phyloP scores from a whole-genome alignment of 1,140 invertebrate genomes.

The Euwallacea fornicatus region DNA sequence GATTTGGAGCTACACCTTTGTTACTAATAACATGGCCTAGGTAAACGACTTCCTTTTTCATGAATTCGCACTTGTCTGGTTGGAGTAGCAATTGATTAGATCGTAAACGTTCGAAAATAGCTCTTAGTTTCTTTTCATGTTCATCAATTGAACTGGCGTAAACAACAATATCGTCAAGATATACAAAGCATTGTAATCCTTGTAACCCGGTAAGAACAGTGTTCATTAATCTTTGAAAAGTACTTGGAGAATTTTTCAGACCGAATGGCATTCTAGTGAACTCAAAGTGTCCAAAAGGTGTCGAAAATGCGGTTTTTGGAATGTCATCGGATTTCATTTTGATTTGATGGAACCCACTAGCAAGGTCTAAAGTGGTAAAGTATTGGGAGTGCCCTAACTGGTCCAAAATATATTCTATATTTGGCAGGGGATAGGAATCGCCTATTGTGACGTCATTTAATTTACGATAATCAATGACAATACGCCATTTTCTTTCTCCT shows the following conservation, averaged over 20 bases:
- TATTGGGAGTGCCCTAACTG: too few relatives aligned
- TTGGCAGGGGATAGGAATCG: too few relatives aligned
- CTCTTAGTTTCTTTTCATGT: conserved; percentile 10
- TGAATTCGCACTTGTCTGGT: background rate
- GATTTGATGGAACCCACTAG: too few relatives aligned
- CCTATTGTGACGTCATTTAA: too few relatives aligned
- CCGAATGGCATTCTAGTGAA: too few relatives aligned
- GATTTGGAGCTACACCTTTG: conserved; percentile 54
- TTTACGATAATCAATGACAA: too few relatives aligned
- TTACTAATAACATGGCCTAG: conserved; percentile 47
- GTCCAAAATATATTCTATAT: too few relatives aligned
- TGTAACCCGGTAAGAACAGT: conserved; percentile 48
- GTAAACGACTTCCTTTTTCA: conserved; percentile 41
- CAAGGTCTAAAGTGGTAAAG: too few relatives aligned
- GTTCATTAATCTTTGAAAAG: conserved; percentile 50
- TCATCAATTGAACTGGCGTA: conserved; percentile 49
- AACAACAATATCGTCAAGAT: conserved; percentile 45
- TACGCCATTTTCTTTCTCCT: too few relatives aligned
- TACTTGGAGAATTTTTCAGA: conserved; percentile 38
- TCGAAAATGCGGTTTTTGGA: too few relatives aligned
- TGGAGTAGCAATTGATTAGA: conserved; percentile 22
- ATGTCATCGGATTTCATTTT: too few relatives aligned
- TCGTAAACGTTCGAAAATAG: conserved; percentile 18
- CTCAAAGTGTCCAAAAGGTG: too few relatives aligned
- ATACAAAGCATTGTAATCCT: conserved; percentile 44